phyloP scores from a whole-genome alignment of 2,113 vertebrate species.

The Apeltes quadracus region DNA sequence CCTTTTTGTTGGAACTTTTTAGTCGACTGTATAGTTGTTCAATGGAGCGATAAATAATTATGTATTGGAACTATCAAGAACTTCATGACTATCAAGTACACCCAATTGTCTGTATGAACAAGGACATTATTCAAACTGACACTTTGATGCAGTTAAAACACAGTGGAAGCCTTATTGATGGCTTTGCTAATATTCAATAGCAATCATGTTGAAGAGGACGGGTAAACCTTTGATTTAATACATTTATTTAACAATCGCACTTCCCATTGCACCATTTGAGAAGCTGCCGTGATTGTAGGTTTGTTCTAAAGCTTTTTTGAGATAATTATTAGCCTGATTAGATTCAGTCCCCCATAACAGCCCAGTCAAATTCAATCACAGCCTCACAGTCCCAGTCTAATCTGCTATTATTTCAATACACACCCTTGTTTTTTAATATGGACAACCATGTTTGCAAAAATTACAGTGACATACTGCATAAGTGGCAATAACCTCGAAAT shows the following conservation, averaged over 20 bases:
- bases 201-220: background rate
- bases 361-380: constrained; percentile 8
- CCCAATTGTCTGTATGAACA: background rate
- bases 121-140: background rate
- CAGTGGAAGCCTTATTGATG: background rate
- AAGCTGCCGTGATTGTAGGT: background rate
- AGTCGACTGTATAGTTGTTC: background rate
- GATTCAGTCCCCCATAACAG: constrained; percentile 12
- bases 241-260: background rate
- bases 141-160: background rate
- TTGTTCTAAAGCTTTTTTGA: background rate
- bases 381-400: background rate
- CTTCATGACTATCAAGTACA: background rate
- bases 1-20: background rate
- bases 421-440: constrained; percentile 5
- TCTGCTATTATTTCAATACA: constrained; percentile 11
- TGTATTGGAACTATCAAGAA: background rate
- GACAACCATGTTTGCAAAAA: background rate
- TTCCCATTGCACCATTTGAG: background rate
- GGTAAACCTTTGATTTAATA: background rate
- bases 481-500: background rate
- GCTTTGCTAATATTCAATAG: background rate
- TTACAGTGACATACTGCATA: background rate
- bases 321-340: constrained; percentile 14
- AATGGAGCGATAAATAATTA: background rate